A percentile compares a stretch with the other conserved stretches of the same genome.
These are phyloP conservation scores for Neoitamus cyanurus DNA, from an alignment of 2,888 invertebrate species.

Conservation along the genomic window DNA sequence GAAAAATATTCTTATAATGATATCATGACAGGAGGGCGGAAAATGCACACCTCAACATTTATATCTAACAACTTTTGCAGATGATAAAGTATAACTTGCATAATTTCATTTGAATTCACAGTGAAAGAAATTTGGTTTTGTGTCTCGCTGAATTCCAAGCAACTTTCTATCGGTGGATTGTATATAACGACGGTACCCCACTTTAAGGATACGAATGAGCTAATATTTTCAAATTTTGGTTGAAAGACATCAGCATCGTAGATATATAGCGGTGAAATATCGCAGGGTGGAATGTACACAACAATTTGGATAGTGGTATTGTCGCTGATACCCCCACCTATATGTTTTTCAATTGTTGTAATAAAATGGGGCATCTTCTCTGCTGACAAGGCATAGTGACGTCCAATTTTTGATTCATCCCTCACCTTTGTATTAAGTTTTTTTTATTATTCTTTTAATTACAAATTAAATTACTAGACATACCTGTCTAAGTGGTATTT, in stretches of 20 bases:
- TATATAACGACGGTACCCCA: conserved; percentile 92
- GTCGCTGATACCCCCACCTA: conserved; percentile 81
- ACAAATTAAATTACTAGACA: conserved; percentile 48
- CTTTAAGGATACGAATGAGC: conserved; percentile 83
- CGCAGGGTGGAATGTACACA: conserved; percentile 82
- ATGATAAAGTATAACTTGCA: conserved; percentile 83
- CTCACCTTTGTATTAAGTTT: conserved; percentile 53
- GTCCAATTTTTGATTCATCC: conserved; percentile 67
- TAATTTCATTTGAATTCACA: conserved; percentile 73
- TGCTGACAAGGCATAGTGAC: conserved; percentile 74
- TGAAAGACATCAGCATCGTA: conserved; percentile 69
- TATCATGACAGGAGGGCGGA: neutral
- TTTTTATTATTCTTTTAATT: neutral
- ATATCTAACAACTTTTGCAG: conserved; percentile 80
- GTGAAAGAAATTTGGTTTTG: conserved; percentile 64
- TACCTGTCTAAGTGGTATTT: conserved; percentile 77
- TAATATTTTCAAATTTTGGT: conserved; percentile 67
- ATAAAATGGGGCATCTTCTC: conserved; percentile 83
- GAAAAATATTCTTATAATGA: conserved; percentile 13
- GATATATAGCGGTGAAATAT: conserved; percentile 78
- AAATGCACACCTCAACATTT: conserved; percentile 69
- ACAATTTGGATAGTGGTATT: conserved; percentile 87
- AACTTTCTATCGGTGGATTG: conserved; percentile 73
- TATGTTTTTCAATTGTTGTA: conserved; percentile 86
- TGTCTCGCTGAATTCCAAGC: conserved; percentile 65